Base-by-base conservation (phyloP, 2,888 invertebrate genomes). In the Cinara cedri region DNA sequence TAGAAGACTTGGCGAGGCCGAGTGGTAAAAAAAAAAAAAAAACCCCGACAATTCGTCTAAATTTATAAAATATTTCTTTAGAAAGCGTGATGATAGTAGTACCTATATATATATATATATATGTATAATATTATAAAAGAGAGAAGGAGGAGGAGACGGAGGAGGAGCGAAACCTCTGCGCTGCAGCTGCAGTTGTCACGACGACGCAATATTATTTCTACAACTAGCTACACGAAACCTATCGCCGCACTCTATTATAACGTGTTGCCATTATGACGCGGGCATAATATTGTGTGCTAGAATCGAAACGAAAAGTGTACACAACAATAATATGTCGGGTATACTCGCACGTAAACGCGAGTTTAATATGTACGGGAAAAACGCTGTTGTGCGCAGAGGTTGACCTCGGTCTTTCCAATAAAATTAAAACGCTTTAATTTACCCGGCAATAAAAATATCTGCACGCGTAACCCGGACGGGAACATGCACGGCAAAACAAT, bases 1-100 rank as follows among this genome's bases (percentile, higher is more conserved):
- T 51, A 63, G 62, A 62, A 51, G 49, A 49, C 51, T 51, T 16
- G 19, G 16, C 74, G 26, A 74, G 19, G 26, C 19, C 60, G 42
- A 21, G 60, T 60, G 60, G n/a, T 19, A 49, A 3, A 49, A 13
- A 21, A 54, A 3, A 49, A 72, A 71, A 42, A 34, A 68, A 19
- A 71, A 60, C 24, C 19, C 10, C 72, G 46, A 46, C 46, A 49
- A 60, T 60, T 51, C 74, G 63, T 74, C 63, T 63, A 63, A 63
- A 63, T 74, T 51, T 51, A 11, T 42, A n/a, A 63, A 74, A 74
- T 74, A 74, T 74, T 63, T 74, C 21, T 62, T 63, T 74, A 63
- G 63, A 63, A 74, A 74, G 63, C 49, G 26, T 10, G 9, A 21
- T 14, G 8, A 10, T 19, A 54, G 6, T n/a, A n/a, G n/a, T n/a